Conservation (phyloP, 1,140 invertebrate species). For the Tetramorium simillimum region DNA sequence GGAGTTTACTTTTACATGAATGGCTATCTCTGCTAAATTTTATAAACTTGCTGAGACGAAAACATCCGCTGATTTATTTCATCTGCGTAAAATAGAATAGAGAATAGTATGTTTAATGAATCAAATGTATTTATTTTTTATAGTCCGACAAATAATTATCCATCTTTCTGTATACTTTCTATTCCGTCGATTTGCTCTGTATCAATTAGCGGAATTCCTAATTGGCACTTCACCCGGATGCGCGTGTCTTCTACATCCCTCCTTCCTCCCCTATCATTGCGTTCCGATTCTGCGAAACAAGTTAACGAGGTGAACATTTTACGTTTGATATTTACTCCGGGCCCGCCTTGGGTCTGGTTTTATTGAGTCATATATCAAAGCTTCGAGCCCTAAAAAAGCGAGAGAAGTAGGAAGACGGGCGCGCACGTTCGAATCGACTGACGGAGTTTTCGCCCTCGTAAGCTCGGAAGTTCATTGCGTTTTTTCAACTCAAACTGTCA, state of each 20-base stretch:
- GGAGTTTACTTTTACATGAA: background rate
- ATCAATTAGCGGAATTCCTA: slow-evolving; percentile 77
- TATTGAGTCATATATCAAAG: slow-evolving; percentile 83
- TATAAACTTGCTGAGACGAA: background rate
- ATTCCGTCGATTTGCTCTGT: slow-evolving; percentile 47
- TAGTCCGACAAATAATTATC: background rate
- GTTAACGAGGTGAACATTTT: slow-evolving; percentile 82
- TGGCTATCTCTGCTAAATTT: background rate
- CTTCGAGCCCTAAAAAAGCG: slow-evolving; percentile 55
- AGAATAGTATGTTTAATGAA: background rate
- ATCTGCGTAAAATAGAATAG: background rate
- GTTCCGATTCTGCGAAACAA: slow-evolving; percentile 64
- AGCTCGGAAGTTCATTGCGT: background rate
- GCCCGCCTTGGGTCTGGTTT: slow-evolving; percentile 79
- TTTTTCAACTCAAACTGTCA: background rate
- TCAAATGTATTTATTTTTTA: background rate
- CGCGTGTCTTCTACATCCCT: slow-evolving; percentile 21
- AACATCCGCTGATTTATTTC: slow-evolving; percentile 20
- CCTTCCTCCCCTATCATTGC: background rate
- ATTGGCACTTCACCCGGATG: slow-evolving; percentile 67
- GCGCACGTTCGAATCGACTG: slow-evolving; percentile 32
- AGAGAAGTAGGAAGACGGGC: slow-evolving; percentile 30
- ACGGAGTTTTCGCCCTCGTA: slow-evolving; percentile 33
- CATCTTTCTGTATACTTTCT: background rate
- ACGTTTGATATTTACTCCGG: slow-evolving; percentile 82